phyloP scores from a whole-genome alignment of 1,140 invertebrate species.

The Drosophila ananassae region DNA sequence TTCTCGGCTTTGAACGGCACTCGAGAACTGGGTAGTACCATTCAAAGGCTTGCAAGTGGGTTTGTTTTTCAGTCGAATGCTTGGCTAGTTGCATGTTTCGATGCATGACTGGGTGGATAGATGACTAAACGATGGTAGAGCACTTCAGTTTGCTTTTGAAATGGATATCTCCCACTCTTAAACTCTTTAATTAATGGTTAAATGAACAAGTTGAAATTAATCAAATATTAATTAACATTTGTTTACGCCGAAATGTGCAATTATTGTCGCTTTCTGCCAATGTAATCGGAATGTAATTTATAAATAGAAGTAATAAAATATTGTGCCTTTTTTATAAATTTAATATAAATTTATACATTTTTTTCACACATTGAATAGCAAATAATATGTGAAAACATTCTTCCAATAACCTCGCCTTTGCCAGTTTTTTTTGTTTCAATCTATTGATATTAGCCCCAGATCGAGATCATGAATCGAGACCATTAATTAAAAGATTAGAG shows the following conservation, averaged over 20 bases:
- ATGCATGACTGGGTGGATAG: conserved; percentile 14
- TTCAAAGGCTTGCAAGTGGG: conserved; percentile 53
- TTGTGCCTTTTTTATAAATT: no score
- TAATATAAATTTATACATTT: no score
- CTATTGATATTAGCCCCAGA: no score
- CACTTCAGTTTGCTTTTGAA: conserved; percentile 8
- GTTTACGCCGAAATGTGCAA: no score
- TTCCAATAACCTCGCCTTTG: neutral
- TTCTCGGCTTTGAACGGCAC: conserved; percentile 60
- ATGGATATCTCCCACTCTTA: neutral
- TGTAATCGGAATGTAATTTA: no score
- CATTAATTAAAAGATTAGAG: conserved; percentile 3
- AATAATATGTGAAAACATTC: no score
- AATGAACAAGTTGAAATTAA: neutral
- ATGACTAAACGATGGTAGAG: conserved; percentile 42
- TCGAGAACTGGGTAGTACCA: conserved; percentile 60
- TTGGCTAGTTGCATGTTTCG: conserved; percentile 12
- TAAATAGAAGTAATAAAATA: no score
- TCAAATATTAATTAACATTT: neutral
- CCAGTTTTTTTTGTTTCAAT: neutral
- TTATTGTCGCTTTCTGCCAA: no score
- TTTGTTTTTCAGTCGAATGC: conserved; percentile 68
- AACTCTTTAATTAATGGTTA: conserved; percentile 3
- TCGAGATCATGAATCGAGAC: no score
- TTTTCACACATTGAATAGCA: no score